phyloP scores from a whole-genome alignment of 2,113 vertebrate species.

The Potamarius usumacintae region DNA sequence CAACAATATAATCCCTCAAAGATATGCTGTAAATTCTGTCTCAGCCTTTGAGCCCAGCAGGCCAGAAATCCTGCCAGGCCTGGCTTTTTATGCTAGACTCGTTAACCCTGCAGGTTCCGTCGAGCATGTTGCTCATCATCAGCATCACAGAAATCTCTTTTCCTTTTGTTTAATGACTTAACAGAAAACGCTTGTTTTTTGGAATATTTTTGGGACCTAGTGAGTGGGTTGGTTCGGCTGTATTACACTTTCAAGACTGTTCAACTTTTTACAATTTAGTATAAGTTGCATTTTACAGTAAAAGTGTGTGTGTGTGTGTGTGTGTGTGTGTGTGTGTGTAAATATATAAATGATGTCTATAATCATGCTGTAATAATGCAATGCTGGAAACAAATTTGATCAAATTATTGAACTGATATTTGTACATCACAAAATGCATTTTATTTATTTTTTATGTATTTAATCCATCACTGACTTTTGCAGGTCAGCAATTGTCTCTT shows the following conservation, averaged over 20 bases:
- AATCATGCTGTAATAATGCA: background rate
- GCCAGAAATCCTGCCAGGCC: conserved; percentile 48
- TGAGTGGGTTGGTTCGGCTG: background rate
- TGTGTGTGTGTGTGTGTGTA: too few relatives aligned
- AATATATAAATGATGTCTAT: background rate
- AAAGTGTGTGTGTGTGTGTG: background rate
- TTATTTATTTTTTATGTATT: background rate
- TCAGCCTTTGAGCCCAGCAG: conserved; percentile 42
- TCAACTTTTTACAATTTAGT: background rate
- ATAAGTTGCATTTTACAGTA: background rate
- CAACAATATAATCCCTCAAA: conserved; percentile 49
- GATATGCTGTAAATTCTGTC: conserved; percentile 53
- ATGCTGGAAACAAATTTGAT: background rate
- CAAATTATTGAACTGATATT: background rate
- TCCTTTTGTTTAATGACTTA: background rate
- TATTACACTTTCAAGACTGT: background rate
- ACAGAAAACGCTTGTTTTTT: background rate
- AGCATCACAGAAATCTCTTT: background rate
- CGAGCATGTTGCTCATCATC: conserved; percentile 21
- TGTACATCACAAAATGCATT: background rate
- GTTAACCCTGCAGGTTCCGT: conserved; percentile 46
- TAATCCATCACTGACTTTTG: background rate
- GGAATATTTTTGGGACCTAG: background rate
- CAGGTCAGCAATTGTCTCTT: background rate
- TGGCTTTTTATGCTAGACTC: conserved; percentile 37